phyloP scores from a whole-genome alignment of 2,797 vertebrate genomes.

The Sardinella longiceps region DNA sequence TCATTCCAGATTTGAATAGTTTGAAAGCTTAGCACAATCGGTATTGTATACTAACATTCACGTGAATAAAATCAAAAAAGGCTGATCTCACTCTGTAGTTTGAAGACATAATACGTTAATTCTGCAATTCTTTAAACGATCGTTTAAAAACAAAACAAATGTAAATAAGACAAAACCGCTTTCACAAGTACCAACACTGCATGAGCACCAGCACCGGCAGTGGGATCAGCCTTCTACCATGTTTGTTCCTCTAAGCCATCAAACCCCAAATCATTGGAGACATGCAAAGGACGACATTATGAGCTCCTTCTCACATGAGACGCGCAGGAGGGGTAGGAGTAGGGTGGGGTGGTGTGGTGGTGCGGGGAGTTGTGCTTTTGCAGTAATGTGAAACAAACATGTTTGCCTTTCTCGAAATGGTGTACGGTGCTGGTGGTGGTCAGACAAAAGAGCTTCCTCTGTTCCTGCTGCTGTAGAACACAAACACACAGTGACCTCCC shows the following conservation, averaged over 20 bases:
- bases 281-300: background rate
- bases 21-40: background rate
- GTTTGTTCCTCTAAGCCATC: background rate
- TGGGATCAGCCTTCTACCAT: background rate
- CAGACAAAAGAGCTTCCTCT: background rate
- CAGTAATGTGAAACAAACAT: slow-evolving; percentile 42
- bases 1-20: background rate
- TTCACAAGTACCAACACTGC: background rate
- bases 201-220: background rate
- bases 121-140: background rate
- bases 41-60: background rate
- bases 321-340: background rate
- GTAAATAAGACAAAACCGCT: background rate
- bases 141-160: background rate
- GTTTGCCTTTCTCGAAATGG: slow-evolving; percentile 32
- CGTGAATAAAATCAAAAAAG: background rate
- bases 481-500: slow-evolving; percentile 13
- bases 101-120: background rate
- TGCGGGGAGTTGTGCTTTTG: slow-evolving; percentile 38
- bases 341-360: too few relatives aligned
- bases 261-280: background rate
- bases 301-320: background rate
- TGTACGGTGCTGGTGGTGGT: background rate
- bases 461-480: background rate
- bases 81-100: background rate